Base-by-base conservation (phyloP, 1,140 invertebrate genomes). In the Aradophagus sp. region DNA sequence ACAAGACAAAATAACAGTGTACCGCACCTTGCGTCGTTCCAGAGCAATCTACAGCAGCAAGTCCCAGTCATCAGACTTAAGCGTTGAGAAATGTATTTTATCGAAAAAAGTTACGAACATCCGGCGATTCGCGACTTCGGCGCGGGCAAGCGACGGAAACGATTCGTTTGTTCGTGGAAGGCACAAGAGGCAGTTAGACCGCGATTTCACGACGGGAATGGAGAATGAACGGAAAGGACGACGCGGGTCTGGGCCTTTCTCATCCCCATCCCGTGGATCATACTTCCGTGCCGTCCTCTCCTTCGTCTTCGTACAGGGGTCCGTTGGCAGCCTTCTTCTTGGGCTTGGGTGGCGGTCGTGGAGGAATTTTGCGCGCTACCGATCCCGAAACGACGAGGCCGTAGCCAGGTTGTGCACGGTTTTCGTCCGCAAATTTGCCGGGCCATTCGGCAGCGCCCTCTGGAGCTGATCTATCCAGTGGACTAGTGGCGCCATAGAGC, bases 211-310 rank as follows among this genome's bases (percentile, higher is more conserved):
- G 66, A 11, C 48, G 16, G 44, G 35, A 52, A 16, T 41, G 26
- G 2, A 65, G 41, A 13, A 61, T 38, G 17, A 66, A 41, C 8
- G 32, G 50, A 36, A 52, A 35, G 36, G 34, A 31, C 19, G 19
- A 48, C 63, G 44, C 61, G n/a, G n/a, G n/a, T n/a, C n/a, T n/a
- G n/a, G n/a, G n/a, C n/a, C n/a, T n/a, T n/a, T n/a, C n/a, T n/a
- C n/a, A n/a, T n/a, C n/a, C n/a, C n/a, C n/a, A n/a, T n/a, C n/a
- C n/a, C n/a, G n/a, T n/a, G n/a, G n/a, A 80, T 87, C 82, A 93
- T 86, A 95, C 93, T 87, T 94, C 93, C 72, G 93, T 95, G 29
- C 93, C 93, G 73, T 95, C 93, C 76, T 94, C 93, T 7, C 92
- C 92, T 83, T 95, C 93, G 77, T 95, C 93, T 75, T 94, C 92